phyloP scores from a whole-genome alignment of 2,113 vertebrate species.

The Passer domesticus region DNA sequence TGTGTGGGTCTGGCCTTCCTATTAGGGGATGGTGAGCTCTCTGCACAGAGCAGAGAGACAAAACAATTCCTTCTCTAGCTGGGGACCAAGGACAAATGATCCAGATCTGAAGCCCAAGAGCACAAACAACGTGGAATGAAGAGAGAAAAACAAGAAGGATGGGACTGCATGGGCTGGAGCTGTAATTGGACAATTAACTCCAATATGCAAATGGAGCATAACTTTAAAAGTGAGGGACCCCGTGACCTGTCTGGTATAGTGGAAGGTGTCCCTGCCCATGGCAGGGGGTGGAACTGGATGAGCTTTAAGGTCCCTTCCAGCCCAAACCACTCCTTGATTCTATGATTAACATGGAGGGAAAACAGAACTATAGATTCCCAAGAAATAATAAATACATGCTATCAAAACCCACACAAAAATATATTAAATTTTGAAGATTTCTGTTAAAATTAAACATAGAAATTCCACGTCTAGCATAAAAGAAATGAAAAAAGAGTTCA shows the following conservation, averaged over 20 bases:
- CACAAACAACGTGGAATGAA: too few species aligned
- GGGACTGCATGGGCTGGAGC: too few species aligned
- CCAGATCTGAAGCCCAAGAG: too few species aligned
- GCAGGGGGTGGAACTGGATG: background rate
- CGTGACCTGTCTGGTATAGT: fast-evolving
- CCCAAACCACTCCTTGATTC: background rate
- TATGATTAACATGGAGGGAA: background rate
- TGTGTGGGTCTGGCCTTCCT: too few species aligned
- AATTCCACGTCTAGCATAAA: background rate
- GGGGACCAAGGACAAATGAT: too few species aligned
- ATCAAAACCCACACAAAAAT: background rate
- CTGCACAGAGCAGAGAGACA: too few species aligned
- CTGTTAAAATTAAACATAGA: background rate
- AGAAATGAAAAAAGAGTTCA: background rate
- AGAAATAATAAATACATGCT: background rate
- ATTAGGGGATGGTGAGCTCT: too few species aligned
- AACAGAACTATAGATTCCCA: background rate
- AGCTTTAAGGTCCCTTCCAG: background rate
- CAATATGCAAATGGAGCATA: background rate
- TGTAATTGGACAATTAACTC: too few species aligned
- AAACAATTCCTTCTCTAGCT: too few species aligned
- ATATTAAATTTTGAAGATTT: background rate
- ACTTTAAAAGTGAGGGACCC: too few species aligned
- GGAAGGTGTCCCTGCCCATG: background rate
- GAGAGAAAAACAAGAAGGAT: too few species aligned